Percentiles rank a stretch among this genome's conserved stretches.
Evolutionary conservation across 2,113 vertebrate species (phyloP).

Genomic region (Phyllostomus hastatus): DNA sequence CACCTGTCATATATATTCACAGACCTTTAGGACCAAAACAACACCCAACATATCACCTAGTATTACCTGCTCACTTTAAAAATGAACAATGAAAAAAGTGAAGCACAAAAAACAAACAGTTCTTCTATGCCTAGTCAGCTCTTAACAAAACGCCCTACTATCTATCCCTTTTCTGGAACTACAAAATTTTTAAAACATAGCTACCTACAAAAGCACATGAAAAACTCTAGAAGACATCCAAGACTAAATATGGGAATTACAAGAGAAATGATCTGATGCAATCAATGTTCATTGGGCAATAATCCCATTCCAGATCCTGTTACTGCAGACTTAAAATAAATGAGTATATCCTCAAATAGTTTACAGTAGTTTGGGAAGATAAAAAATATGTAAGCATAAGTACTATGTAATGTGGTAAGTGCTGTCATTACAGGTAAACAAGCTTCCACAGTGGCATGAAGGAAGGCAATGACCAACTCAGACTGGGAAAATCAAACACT

Average conservation of each 20-base stretch:
- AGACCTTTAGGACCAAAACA: not conserved
- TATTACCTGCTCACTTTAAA: not conserved
- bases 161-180: not conserved
- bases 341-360: not conserved
- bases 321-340: not conserved
- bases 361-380: not conserved
- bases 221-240: not conserved
- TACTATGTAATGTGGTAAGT: not conserved
- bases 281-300: not conserved
- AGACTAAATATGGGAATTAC: not conserved
- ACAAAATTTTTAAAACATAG: constrained; percentile 4
- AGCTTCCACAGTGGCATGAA: not conserved
- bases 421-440: not conserved
- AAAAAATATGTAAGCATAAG: not conserved
- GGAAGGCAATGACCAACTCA: not conserved
- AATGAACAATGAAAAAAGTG: not conserved
- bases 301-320: not conserved
- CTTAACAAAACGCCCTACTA: not conserved
- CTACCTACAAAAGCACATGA: not conserved
- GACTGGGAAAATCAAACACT: not conserved
- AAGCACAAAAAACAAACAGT: not conserved
- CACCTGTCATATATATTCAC: not conserved
- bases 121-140: not conserved
- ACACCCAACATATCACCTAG: not conserved
- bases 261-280: not conserved